phyloP scores from a whole-genome alignment of 2,797 vertebrate genomes.

The Clarias pachynema region DNA sequence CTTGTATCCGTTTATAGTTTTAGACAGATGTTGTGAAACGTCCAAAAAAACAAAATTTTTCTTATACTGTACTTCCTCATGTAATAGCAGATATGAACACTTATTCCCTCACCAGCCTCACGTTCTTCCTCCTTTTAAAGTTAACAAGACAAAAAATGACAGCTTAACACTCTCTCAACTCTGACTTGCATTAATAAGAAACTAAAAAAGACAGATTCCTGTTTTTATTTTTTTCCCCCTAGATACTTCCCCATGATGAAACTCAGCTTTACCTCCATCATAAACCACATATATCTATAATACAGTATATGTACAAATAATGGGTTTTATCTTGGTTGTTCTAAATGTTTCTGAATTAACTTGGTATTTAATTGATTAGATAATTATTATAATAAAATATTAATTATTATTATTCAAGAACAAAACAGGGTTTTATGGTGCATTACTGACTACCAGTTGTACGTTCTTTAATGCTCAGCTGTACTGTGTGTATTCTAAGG shows the following conservation, averaged over 20 bases:
- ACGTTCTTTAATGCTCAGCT: background rate
- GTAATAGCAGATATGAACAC: background rate
- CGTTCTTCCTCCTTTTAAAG: background rate
- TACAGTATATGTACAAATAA: too few species aligned
- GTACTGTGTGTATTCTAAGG: constrained; percentile 9
- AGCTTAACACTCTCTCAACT: background rate
- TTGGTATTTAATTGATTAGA: background rate
- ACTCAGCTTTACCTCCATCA: background rate
- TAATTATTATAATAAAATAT: too few species aligned
- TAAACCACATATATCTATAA: too few species aligned
- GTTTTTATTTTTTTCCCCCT: background rate
- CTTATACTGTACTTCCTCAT: background rate
- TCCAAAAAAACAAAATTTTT: background rate
- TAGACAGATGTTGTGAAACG: background rate
- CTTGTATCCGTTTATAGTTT: background rate
- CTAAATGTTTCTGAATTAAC: background rate
- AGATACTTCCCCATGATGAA: background rate
- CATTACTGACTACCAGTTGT: constrained; percentile 35
- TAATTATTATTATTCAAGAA: too few species aligned
- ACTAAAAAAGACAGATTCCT: background rate
- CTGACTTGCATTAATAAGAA: background rate
- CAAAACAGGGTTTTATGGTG: background rate
- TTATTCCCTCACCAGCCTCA: background rate
- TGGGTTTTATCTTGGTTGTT: constrained; percentile 18
- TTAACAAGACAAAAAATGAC: background rate